phyloP scores from a whole-genome alignment of 2,113 vertebrate genomes.

The Tamias sibiricus region DNA sequence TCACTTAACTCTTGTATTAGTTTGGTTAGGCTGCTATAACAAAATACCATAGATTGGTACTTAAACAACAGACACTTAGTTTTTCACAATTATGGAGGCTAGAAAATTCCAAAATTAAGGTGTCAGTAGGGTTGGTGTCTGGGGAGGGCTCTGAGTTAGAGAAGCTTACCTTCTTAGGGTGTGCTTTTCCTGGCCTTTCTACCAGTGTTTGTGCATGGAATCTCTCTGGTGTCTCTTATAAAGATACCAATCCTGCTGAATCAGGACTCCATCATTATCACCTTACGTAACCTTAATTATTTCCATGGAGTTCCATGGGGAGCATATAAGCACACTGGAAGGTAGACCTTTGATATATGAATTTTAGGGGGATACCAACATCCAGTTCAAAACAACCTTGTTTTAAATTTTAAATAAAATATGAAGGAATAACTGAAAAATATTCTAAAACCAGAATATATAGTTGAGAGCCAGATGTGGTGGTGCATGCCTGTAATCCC shows the following conservation, averaged over 20 bases:
- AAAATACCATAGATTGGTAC: not conserved
- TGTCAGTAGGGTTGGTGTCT: no score
- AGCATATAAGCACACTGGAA: not conserved
- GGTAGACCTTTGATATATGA: not conserved
- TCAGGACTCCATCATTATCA: no score
- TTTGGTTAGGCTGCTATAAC: not conserved
- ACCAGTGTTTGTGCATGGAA: accelerated
- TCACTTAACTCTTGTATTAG: not conserved
- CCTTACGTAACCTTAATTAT: not conserved
- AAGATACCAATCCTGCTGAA: not conserved
- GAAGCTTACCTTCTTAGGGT: not conserved
- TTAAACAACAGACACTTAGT: not conserved
- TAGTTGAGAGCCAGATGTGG: not conserved
- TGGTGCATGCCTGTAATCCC: no score
- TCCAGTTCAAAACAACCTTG: not conserved
- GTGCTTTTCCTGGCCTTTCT: not conserved
- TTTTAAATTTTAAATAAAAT: not conserved
- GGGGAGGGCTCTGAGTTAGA: not conserved
- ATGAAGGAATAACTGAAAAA: not conserved
- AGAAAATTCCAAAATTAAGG: not conserved
- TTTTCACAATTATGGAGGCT: not conserved
- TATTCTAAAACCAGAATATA: conserved; percentile 1
- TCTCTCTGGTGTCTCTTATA: not conserved
- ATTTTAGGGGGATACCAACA: not conserved
- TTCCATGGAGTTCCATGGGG: not conserved